Evolutionary conservation across 2,888 invertebrate genomes (phyloP), one percentile per base, ranked within the genome.

Genomic region (Operophtera brumata): DNA sequence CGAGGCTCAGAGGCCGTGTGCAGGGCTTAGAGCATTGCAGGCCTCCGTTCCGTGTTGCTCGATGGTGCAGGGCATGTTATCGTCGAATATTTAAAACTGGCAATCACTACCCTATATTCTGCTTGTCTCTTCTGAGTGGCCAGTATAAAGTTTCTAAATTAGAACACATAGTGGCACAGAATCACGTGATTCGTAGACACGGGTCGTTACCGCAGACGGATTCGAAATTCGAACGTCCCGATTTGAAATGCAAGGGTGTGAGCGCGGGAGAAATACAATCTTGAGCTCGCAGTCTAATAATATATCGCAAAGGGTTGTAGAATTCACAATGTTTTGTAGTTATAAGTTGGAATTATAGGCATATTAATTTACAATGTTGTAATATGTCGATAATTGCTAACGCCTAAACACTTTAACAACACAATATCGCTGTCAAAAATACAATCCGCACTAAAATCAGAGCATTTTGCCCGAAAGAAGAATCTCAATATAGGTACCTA

Each of bases 161-260:
- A 48, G 51, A 39, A 47, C 25, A 47, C 42, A 50, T 55, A 26
- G 30, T 36, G 34, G 32, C 14, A 34, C 30, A 20, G 8, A 52
- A 41, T 57, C 52, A 57, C 57, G 52, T 52, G 56, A 52, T 40
- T 20, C 63, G 37, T 26, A 47, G 72, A 74, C 75, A 64, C 65
- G 67, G 76, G 73, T 76, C 69, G 71, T 70, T 63, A 73, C 77
- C 77, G 76, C 80, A 79, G 69, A 75, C 75, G 59, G 55, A 70
- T 77, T 79, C 70, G 70, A 77, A 80, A 71, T 80, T 73, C 75
- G 73, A 76, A 77, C 70, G 74, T 78, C 78, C 20, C 37, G 73
- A 77, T 82, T 80, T 76, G 72, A 78, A 82, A 82, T 80, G 79
- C 78, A 80, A 76, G 82, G 80, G 78, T 75, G 80, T 75, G 77